phyloP scores from a whole-genome alignment of 2,113 vertebrate species.

The Anser cygnoides region DNA sequence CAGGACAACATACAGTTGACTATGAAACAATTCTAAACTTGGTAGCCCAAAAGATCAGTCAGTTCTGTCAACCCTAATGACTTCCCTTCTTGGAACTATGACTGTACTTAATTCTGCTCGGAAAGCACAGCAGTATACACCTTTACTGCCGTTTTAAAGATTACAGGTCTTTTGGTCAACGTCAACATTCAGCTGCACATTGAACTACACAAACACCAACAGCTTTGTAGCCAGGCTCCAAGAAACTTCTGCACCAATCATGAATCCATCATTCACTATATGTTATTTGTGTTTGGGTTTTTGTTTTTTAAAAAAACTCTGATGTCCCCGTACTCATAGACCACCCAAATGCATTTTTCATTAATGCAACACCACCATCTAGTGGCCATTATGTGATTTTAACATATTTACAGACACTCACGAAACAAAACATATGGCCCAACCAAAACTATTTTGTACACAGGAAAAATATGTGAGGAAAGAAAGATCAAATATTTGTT shows the following conservation, averaged over 20 bases:
- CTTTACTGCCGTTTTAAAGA: neutral
- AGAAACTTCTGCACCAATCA: neutral
- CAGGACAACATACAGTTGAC: neutral
- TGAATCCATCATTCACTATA: accelerated
- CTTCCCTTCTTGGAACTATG: neutral
- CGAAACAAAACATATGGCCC: neutral
- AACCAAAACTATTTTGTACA: neutral
- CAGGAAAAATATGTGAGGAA: neutral
- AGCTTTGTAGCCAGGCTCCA: neutral
- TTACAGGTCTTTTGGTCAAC: neutral
- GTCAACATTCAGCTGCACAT: accelerated
- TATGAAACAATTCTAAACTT: neutral
- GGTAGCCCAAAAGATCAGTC: neutral
- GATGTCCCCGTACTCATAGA: neutral
- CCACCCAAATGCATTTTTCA: neutral
- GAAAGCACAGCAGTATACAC: neutral
- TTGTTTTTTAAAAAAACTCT: neutral
- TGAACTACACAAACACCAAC: neutral
- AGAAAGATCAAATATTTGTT: neutral
- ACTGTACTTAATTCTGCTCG: neutral
- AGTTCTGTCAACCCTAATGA: neutral
- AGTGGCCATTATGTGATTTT: neutral
- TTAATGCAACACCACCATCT: constrained; percentile 20
- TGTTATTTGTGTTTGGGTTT: neutral
- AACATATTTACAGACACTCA: neutral